phyloP scores from a whole-genome alignment of 2,888 invertebrate genomes.

The Lasius platythorax region DNA sequence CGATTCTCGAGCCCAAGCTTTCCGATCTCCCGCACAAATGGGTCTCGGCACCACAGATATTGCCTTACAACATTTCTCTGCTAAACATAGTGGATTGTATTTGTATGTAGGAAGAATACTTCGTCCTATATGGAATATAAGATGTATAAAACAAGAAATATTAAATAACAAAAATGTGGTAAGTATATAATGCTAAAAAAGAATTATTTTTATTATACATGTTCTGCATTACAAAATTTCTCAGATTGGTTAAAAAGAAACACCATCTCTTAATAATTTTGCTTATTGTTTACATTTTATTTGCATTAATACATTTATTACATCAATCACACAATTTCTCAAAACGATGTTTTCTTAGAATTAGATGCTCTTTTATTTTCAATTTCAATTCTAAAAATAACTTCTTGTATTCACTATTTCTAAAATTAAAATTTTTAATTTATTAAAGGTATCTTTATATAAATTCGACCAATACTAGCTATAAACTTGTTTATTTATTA shows the following conservation, averaged over 20 bases:
- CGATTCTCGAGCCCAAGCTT: constrained; percentile 73
- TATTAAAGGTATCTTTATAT: neutral
- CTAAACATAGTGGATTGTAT: constrained; percentile 97
- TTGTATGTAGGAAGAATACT: constrained; percentile 95
- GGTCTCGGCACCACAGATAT: constrained; percentile 77
- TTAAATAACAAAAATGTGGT: constrained; percentile 79
- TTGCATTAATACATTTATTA: no score
- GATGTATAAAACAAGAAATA: constrained; percentile 89
- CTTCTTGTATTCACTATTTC: neutral
- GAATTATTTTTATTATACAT: neutral
- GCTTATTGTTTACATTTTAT: neutral
- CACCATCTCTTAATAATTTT: neutral
- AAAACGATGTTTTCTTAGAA: no score
- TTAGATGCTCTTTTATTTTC: neutral
- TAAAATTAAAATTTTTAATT: neutral
- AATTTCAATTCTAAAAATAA: neutral
- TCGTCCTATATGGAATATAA: constrained; percentile 94
- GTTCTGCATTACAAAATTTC: neutral
- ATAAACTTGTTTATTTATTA: no score
- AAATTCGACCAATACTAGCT: no score
- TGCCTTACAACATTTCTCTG: constrained; percentile 87
- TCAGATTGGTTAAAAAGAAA: neutral
- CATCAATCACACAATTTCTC: no score
- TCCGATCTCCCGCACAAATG: constrained; percentile 74
- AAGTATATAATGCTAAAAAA: neutral